Percentiles rank a stretch among this genome's conserved stretches.
These are phyloP conservation scores for Drosophila incognita DNA, from an alignment of 2,888 invertebrate species.

Conservation along the genomic window DNA sequence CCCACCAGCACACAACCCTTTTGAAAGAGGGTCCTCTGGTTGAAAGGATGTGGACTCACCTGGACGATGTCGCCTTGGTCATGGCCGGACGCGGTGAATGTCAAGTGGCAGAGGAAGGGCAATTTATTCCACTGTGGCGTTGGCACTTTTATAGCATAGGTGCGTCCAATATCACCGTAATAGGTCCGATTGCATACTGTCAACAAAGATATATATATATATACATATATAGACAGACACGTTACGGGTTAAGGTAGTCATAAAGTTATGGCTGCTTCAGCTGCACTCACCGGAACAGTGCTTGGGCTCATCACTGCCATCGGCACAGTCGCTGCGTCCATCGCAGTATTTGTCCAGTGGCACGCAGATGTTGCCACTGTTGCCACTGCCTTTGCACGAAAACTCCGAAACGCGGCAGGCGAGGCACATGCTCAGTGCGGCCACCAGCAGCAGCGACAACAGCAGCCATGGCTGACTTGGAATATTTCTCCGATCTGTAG, in stretches of 20 bases:
- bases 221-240: slow-evolving; percentile 2
- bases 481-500: slow-evolving; percentile 11
- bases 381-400: slow-evolving; percentile 89
- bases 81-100: slow-evolving; percentile 95
- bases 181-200: slow-evolving; percentile 95
- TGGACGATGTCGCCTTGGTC: slow-evolving; percentile 95
- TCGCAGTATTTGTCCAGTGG: slow-evolving; percentile 94
- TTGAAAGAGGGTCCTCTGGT: not conserved
- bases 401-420: slow-evolving; percentile 92
- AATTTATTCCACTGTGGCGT: slow-evolving; percentile 90
- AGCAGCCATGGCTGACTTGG: slow-evolving; percentile 43
- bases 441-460: slow-evolving; percentile 84
- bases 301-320: slow-evolving; percentile 93
- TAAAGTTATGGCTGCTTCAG: not conserved
- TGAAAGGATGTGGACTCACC: slow-evolving; percentile 85
- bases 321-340: slow-evolving; percentile 93
- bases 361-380: slow-evolving; percentile 89
- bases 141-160: slow-evolving; percentile 91
- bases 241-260: not conserved
- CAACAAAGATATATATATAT: slow-evolving; percentile 29
- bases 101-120: slow-evolving; percentile 95
- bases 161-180: slow-evolving; percentile 93
- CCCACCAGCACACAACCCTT: not conserved
- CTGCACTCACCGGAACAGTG: slow-evolving; percentile 89
- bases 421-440: slow-evolving; percentile 75